Conservation (phyloP, 1,140 invertebrate genomes). For the Elymnias hypermnestra region DNA sequence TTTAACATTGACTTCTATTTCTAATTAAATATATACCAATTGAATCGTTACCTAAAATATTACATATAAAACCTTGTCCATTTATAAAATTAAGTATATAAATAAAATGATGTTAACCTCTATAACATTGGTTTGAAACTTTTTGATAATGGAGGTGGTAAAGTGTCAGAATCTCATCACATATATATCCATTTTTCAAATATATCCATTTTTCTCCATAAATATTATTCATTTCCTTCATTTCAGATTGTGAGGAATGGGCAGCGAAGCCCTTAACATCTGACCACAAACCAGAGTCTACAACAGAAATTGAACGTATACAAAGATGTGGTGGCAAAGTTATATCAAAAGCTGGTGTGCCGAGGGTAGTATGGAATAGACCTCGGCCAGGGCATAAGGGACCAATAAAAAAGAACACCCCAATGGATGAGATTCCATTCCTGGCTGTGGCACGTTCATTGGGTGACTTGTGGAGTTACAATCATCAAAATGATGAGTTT, state of each 20-base stretch:
- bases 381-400: conserved; percentile 87
- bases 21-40: too few species aligned
- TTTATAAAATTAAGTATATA: too few species aligned
- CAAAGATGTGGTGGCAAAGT: conserved; percentile 92
- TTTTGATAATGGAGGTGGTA: too few species aligned
- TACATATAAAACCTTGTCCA: too few species aligned
- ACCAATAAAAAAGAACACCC: conserved; percentile 88
- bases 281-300: conserved; percentile 97
- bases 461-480: conserved; percentile 98
- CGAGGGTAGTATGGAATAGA: conserved; percentile 97
- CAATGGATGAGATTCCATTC: conserved; percentile 97
- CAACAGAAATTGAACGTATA: conserved; percentile 91
- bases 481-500: conserved; percentile 91
- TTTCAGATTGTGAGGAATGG: conserved; percentile 82
- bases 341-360: conserved; percentile 93
- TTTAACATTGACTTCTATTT: too few species aligned
- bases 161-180: too few species aligned
- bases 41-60: too few species aligned
- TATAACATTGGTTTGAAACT: too few species aligned
- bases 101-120: too few species aligned
- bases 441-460: conserved; percentile 95
- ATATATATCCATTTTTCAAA: too few species aligned
- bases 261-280: conserved; percentile 86
- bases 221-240: too few species aligned
- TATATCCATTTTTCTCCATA: too few species aligned